A percentile compares a stretch with the other conserved stretches of the same genome.
Conservation (phyloP, 2,888 invertebrate genomes). For the Syrphus vitripennis region DNA sequence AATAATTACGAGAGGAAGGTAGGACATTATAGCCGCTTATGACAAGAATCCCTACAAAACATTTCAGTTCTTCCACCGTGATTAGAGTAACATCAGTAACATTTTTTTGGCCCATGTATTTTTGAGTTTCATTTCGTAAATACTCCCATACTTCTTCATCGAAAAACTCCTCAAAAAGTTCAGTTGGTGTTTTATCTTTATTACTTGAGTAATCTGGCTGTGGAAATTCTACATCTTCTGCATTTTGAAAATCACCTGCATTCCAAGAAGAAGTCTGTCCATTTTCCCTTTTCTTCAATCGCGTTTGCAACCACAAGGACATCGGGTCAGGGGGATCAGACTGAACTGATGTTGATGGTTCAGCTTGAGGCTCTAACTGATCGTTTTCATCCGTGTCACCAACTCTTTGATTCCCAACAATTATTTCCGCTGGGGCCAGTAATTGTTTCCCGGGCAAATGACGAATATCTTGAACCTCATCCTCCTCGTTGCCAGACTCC, state of each 20-base stretch:
- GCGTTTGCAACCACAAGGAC: no score
- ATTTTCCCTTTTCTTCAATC: neutral
- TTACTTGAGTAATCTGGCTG: neutral
- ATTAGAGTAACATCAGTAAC: neutral
- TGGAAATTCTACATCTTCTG: neutral
- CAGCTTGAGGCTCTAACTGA: neutral
- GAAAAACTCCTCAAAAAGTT: neutral
- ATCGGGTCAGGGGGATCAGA: no score
- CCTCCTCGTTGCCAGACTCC: neutral
- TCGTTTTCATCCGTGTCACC: neutral
- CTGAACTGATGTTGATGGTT: neutral
- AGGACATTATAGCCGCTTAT: no score
- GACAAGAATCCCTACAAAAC: neutral
- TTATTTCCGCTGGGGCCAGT: neutral
- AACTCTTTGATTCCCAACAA: neutral
- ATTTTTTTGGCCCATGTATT: neutral
- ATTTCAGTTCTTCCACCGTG: no score
- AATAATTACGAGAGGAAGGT: no score
- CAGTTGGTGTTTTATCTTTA: neutral
- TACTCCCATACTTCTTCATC: neutral
- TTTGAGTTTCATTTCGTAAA: neutral
- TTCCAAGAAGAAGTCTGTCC: neutral
- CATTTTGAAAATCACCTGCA: neutral
- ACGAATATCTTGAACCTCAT: neutral
- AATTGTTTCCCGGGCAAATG: neutral